These are phyloP conservation scores for Gibbula magus DNA, from an alignment of 2,888 invertebrate genomes.

Conservation along the genomic window DNA sequence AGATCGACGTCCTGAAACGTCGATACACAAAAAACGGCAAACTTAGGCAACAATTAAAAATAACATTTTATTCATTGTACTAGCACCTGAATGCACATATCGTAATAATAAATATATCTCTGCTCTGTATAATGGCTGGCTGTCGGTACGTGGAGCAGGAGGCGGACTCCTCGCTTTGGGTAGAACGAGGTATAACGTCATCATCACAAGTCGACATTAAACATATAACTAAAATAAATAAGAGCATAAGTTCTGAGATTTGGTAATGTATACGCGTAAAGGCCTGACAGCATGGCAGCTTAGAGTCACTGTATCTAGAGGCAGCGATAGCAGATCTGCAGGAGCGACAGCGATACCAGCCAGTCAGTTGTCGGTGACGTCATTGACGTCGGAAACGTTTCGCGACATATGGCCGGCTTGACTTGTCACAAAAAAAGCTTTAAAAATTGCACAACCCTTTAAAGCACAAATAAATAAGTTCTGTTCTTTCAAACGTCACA, in stretches of 20 bases:
- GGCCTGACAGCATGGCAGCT: slow-evolving; percentile 4
- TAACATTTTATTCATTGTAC: slow-evolving; percentile 8
- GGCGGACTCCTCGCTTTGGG: not conserved
- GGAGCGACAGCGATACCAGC: not conserved
- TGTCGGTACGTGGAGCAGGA: not conserved
- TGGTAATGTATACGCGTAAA: not conserved
- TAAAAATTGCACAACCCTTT: slow-evolving; percentile 6
- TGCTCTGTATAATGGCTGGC: not conserved
- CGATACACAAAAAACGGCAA: too few relatives aligned
- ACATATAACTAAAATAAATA: not conserved
- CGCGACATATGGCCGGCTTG: not conserved
- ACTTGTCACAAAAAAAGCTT: not conserved
- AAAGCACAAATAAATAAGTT: not conserved
- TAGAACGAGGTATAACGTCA: slow-evolving; percentile 7
- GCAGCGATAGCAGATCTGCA: not conserved
- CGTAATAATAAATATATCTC: slow-evolving; percentile 5
- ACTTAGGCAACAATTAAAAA: slow-evolving; percentile 6
- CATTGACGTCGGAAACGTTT: not conserved
- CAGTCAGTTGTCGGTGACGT: not conserved
- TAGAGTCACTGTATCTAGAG: not conserved
- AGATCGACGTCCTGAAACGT: too few relatives aligned
- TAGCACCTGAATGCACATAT: slow-evolving; percentile 13
- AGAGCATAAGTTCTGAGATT: slow-evolving; percentile 2
- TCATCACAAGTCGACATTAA: not conserved
- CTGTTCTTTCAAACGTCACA: not conserved